These are phyloP conservation scores for Scartelaos histophorus DNA, from an alignment of 2,113 vertebrate species.

Conservation along the genomic window DNA sequence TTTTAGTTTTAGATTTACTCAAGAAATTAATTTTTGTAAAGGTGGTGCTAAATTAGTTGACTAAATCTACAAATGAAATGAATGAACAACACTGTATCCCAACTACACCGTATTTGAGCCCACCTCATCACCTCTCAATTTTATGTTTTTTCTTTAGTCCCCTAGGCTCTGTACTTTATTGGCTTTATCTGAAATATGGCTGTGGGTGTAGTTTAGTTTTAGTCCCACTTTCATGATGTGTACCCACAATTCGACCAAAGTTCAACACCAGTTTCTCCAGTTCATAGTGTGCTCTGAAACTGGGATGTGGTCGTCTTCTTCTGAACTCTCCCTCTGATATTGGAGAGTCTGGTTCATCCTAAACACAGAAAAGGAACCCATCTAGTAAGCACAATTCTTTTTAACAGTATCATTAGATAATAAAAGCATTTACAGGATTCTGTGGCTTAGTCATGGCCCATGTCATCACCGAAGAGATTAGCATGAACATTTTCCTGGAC, in stretches of 20 bases:
- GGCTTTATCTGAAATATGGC: too few relatives aligned
- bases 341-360: slow-evolving; percentile 81
- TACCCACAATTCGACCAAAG: slow-evolving; percentile 83
- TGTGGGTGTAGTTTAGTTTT: too few relatives aligned
- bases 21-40: too few relatives aligned
- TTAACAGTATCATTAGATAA: neutral
- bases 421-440: slow-evolving; percentile 78
- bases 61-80: too few relatives aligned
- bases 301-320: slow-evolving; percentile 81
- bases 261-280: slow-evolving; percentile 87
- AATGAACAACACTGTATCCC: too few relatives aligned
- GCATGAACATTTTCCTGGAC: slow-evolving; percentile 86
- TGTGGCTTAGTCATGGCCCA: slow-evolving; percentile 84
- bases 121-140: too few relatives aligned
- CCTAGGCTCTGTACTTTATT: too few relatives aligned
- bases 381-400: neutral
- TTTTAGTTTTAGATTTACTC: too few relatives aligned
- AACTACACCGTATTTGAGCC: too few relatives aligned
- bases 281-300: slow-evolving; percentile 81
- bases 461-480: slow-evolving; percentile 91
- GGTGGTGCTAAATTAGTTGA: too few relatives aligned
- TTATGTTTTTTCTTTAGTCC: too few relatives aligned
- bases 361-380: neutral
- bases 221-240: too few relatives aligned
- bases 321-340: slow-evolving; percentile 88